Percentiles rank a stretch among this genome's conserved stretches.
Evolutionary conservation across 2,888 invertebrate genomes (phyloP).

Genomic region (Amorpha juglandis): DNA sequence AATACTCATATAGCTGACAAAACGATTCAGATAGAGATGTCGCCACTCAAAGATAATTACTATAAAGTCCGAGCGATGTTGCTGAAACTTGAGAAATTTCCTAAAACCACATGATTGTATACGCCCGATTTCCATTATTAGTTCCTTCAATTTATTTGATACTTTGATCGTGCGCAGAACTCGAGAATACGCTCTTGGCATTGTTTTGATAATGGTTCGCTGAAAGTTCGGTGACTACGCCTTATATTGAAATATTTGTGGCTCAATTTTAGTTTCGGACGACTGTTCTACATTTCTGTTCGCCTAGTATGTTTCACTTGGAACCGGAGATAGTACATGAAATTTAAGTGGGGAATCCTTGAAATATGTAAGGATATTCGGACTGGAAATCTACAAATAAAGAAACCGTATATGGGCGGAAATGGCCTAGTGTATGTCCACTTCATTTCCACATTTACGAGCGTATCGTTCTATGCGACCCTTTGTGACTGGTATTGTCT

Average conservation of each 20-base stretch:
- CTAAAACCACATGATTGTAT: constrained; percentile 9
- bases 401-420: not conserved
- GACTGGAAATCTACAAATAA: constrained; percentile 8
- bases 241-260: constrained; percentile 24
- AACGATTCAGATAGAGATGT: not conserved
- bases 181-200: constrained; percentile 5
- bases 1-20: too few relatives aligned
- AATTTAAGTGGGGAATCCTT: not conserved
- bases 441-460: constrained; percentile 1
- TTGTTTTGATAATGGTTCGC: constrained; percentile 23
- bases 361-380: not conserved
- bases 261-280: constrained; percentile 30
- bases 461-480: not conserved
- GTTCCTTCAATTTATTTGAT: constrained; percentile 14
- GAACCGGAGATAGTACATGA: not conserved
- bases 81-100: constrained; percentile 17
- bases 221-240: constrained; percentile 5
- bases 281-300: constrained; percentile 15
- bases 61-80: not conserved
- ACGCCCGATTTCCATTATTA: constrained; percentile 14
- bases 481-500: not conserved
- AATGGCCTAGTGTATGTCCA: not conserved
- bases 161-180: constrained; percentile 19
- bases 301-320: not conserved
- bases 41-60: not conserved